Evolutionary conservation across 2,113 vertebrate species (phyloP).

Genomic region (Parus major): DNA sequence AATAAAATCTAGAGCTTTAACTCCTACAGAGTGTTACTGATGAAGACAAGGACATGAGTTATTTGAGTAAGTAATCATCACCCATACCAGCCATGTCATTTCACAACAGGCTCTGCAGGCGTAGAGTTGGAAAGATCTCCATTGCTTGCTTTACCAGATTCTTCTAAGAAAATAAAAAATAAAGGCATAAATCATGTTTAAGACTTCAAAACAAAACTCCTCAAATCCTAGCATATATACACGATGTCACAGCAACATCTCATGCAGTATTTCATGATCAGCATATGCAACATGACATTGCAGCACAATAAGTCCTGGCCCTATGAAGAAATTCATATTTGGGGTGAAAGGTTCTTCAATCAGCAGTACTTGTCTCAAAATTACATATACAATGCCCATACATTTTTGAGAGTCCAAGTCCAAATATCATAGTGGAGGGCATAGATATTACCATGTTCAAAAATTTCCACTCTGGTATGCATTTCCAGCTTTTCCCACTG

Average conservation of each 20-base stretch:
- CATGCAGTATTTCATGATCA: background rate
- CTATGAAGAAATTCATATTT: background rate
- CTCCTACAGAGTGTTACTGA: background rate
- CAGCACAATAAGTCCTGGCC: background rate
- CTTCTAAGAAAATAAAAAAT: conserved; percentile 65
- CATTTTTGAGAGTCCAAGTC: background rate
- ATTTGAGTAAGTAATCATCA: background rate
- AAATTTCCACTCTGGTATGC: background rate
- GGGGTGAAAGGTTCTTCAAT: background rate
- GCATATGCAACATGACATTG: background rate
- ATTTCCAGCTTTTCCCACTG: background rate
- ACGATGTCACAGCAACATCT: background rate
- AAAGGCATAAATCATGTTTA: background rate
- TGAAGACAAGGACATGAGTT: background rate
- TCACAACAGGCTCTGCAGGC: conserved; percentile 72
- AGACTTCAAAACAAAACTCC: background rate
- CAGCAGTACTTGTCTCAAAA: background rate
- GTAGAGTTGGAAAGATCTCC: conserved; percentile 56
- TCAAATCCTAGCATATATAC: background rate
- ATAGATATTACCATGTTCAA: background rate
- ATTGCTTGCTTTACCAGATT: conserved; percentile 67
- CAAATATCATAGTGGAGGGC: background rate
- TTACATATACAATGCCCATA: accelerated
- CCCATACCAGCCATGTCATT: conserved; percentile 61
- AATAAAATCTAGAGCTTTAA: background rate